These are phyloP conservation scores for Tanypteryx hageni DNA, from an alignment of 2,888 invertebrate genomes.

Conservation along the genomic window DNA sequence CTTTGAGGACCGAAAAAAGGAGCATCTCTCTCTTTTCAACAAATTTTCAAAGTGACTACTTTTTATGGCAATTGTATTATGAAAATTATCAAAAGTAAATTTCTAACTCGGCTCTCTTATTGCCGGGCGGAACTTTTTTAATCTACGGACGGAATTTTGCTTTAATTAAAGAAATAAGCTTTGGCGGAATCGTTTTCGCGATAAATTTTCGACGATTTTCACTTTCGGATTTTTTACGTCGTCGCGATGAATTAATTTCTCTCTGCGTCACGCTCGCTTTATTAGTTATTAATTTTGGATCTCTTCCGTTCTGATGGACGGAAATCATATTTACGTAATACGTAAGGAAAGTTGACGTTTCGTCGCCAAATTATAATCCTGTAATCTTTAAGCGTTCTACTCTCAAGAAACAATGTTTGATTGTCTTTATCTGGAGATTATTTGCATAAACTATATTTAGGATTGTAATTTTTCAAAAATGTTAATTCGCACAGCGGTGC, in stretches of 20 bases:
- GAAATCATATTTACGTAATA: too few species aligned
- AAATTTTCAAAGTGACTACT: background rate
- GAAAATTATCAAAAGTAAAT: conserved; percentile 36
- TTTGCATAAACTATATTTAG: too few species aligned
- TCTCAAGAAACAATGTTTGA: too few species aligned
- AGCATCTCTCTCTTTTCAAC: background rate
- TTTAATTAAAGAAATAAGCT: background rate
- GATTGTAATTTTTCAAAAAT: too few species aligned
- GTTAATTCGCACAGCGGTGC: too few species aligned
- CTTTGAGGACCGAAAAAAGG: background rate
- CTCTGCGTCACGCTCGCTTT: too few species aligned
- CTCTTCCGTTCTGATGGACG: too few species aligned
- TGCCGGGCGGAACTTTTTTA: conserved; percentile 2
- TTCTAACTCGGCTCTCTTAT: background rate
- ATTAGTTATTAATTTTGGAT: too few species aligned
- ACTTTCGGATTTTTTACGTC: background rate
- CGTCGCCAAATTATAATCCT: too few species aligned
- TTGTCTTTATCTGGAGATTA: too few species aligned
- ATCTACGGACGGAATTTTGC: conserved; percentile 2
- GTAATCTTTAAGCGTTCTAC: too few species aligned
- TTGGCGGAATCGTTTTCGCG: background rate
- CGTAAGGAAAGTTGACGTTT: too few species aligned
- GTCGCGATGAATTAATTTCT: background rate
- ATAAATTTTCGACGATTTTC: background rate
- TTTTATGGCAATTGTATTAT: conserved; percentile 1